phyloP scores from a whole-genome alignment of 2,888 invertebrate genomes.

The Eupithecia centaureata region DNA sequence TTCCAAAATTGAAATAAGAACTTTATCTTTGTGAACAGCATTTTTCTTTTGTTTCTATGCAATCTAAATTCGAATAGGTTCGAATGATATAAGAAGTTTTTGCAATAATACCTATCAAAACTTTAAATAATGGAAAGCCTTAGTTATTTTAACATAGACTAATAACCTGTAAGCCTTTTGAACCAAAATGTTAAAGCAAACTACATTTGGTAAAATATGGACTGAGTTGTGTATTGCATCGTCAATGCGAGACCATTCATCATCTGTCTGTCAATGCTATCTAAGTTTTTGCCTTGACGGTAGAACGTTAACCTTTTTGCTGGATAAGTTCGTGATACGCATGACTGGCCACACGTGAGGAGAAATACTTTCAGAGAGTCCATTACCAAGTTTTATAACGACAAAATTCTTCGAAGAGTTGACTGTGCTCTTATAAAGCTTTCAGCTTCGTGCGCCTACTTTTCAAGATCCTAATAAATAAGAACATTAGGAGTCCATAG shows the following conservation, averaged over 20 bases:
- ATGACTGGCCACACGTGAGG: slow-evolving; percentile 52
- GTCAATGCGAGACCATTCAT: slow-evolving; percentile 66
- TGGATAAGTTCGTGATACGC: slow-evolving; percentile 50
- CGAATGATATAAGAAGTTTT: neutral
- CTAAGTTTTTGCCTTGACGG: slow-evolving; percentile 68
- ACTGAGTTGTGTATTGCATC: slow-evolving; percentile 49
- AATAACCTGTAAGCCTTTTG: neutral
- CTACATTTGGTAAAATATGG: slow-evolving; percentile 22
- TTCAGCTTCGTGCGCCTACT: neutral
- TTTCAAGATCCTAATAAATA: neutral
- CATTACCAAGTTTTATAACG: slow-evolving; percentile 39
- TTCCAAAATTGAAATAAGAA: slow-evolving; percentile 13
- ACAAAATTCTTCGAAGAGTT: slow-evolving; percentile 23
- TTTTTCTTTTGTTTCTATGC: slow-evolving; percentile 1
- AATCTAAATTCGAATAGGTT: neutral
- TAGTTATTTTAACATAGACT: neutral
- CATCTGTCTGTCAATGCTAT: slow-evolving; percentile 73
- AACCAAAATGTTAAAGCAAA: neutral
- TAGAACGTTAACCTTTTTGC: slow-evolving; percentile 73
- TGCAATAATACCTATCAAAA: neutral
- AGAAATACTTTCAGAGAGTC: slow-evolving; percentile 41
- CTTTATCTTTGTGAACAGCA: neutral
- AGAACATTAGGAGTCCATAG: neutral
- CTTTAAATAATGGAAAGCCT: neutral
- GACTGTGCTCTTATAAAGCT: slow-evolving; percentile 5